Conservation (phyloP, 1,140 invertebrate species). For the Zophobas morio region DNA sequence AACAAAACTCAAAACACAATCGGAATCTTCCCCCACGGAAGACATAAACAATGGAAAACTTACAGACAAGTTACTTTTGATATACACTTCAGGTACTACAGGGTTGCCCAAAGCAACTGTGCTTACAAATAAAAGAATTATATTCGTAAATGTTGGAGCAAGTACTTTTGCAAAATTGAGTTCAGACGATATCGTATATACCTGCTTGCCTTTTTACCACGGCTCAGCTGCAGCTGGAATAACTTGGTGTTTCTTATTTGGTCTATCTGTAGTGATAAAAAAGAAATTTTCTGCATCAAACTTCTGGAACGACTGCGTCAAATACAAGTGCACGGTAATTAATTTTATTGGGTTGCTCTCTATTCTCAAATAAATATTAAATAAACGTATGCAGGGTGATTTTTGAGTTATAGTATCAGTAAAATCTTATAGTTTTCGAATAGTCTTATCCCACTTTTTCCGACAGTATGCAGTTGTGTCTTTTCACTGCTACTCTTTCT, state of each 20-base stretch:
- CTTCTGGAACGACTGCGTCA: conserved; percentile 94
- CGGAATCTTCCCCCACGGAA: conserved; percentile 9
- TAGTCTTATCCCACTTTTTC: too few relatives aligned
- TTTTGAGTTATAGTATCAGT: too few relatives aligned
- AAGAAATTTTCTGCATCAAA: conserved; percentile 94
- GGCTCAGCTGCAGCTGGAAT: conserved; percentile 83
- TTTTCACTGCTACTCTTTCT: too few relatives aligned
- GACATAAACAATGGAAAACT: conserved; percentile 58
- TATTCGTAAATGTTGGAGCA: conserved; percentile 76
- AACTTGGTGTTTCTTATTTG: conserved; percentile 79
- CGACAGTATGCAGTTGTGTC: too few relatives aligned
- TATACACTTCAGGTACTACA: conserved; percentile 96
- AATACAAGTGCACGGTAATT: conserved; percentile 89
- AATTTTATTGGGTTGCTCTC: too few relatives aligned
- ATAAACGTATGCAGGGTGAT: too few relatives aligned
- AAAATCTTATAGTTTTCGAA: too few relatives aligned
- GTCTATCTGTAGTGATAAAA: conserved; percentile 85
- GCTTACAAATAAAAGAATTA: conserved; percentile 83
- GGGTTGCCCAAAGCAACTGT: conserved; percentile 95
- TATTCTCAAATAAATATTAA: too few relatives aligned
- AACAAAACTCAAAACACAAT: conserved; percentile 65
- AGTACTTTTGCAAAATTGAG: conserved; percentile 72
- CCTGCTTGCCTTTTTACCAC: conserved; percentile 94
- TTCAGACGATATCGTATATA: conserved; percentile 86
- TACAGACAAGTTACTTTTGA: conserved; percentile 82